phyloP scores from a whole-genome alignment of 2,888 invertebrate species.

The Drosophila fungiperda region DNA sequence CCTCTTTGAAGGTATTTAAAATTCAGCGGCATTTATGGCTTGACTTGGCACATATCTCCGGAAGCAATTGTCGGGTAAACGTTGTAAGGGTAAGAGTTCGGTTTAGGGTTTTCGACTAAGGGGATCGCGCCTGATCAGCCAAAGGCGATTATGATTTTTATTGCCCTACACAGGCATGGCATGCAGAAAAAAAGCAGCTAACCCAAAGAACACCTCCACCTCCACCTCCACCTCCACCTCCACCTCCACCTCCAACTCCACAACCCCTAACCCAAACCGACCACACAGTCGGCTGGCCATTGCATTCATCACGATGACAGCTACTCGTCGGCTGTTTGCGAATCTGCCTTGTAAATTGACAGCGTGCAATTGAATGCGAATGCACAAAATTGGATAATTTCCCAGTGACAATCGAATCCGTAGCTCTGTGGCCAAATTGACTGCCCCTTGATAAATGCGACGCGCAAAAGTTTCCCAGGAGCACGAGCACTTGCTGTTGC shows the following conservation, averaged over 20 bases:
- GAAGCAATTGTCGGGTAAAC: constrained; percentile 69
- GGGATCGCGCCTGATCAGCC: constrained; percentile 64
- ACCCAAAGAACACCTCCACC: not conserved
- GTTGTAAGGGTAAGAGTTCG: constrained; percentile 28
- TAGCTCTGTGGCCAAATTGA: constrained; percentile 48
- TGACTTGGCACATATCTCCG: constrained; percentile 77
- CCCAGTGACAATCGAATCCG: constrained; percentile 83
- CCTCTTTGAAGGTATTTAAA: not conserved
- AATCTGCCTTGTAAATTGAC: constrained; percentile 82
- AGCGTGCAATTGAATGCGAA: constrained; percentile 83
- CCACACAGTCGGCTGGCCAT: constrained; percentile 48
- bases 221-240: not conserved
- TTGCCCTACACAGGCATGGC: constrained; percentile 22
- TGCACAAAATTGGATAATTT: constrained; percentile 85
- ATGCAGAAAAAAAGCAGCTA: not conserved
- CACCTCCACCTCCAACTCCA: not conserved
- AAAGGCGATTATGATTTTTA: constrained; percentile 71
- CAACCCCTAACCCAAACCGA: constrained; percentile 15
- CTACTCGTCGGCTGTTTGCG: constrained; percentile 64
- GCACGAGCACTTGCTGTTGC: constrained; percentile 58
- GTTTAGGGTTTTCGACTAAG: constrained; percentile 44
- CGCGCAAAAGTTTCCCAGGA: constrained; percentile 82
- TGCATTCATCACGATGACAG: constrained; percentile 78
- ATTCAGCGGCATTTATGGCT: constrained; percentile 39
- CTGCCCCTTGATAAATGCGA: constrained; percentile 83